A percentile compares a stretch with the other conserved stretches of the same genome.
These are phyloP conservation scores for Leptinotarsa defecta DNA, from an alignment of 1,140 invertebrate species.

Conservation along the genomic window DNA sequence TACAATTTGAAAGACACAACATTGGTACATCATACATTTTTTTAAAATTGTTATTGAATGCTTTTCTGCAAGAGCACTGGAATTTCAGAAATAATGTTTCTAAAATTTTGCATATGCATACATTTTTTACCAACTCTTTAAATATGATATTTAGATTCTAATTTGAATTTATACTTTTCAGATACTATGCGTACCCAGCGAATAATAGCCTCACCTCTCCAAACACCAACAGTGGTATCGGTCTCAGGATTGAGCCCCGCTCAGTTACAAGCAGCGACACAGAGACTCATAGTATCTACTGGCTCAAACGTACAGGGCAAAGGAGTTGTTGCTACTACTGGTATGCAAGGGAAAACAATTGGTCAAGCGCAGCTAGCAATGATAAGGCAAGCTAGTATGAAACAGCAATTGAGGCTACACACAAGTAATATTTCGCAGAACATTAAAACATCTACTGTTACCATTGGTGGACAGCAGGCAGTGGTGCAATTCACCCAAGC, in stretches of 20 bases:
- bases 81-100: not conserved
- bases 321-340: constrained; percentile 56
- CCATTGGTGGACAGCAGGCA: constrained; percentile 50
- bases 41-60: not conserved
- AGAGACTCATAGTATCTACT: constrained; percentile 58
- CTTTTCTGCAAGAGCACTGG: not conserved
- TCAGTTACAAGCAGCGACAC: constrained; percentile 58
- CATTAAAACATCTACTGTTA: constrained; percentile 52
- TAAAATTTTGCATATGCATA: no score
- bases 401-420: constrained; percentile 56
- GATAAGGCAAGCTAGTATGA: constrained; percentile 55
- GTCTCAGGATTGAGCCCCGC: constrained; percentile 55
- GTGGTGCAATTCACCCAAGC: constrained; percentile 55
- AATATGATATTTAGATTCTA: not conserved
- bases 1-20: no score
- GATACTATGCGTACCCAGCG: constrained; percentile 57
- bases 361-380: constrained; percentile 58
- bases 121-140: not conserved
- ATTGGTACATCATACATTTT: no score
- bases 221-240: constrained; percentile 58
- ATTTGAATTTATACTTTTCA: constrained; percentile 35
- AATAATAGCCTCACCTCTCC: constrained; percentile 58
- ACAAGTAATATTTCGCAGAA: constrained; percentile 55
- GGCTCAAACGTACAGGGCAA: constrained; percentile 44
- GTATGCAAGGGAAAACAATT: constrained; percentile 59